Base-by-base conservation (phyloP, 2,888 invertebrate species). In the Troides aeacus region DNA sequence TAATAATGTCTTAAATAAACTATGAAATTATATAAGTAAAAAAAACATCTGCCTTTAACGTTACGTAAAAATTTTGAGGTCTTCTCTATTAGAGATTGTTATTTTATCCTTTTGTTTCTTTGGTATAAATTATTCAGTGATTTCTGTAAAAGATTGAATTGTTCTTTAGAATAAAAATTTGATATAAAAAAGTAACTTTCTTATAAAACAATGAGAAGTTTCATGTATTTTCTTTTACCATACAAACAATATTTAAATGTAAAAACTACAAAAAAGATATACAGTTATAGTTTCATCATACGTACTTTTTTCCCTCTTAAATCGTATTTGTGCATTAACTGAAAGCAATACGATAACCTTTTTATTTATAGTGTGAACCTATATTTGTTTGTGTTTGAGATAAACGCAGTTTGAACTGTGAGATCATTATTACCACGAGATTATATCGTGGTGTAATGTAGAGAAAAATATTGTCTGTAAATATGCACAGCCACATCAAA, bases 341-440 rank as follows among this genome's bases (percentile, higher is more conserved):
- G n/a, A n/a, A n/a, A n/a, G 53, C 50, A 17, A 53, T 57, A 30
- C 36, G 62, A 69, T 65, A 69, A 69, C 69, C 69, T 69, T 62
- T 62, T 61, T 64, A 53, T 23, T 64, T 64, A 68, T 64, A 60
- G 21, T 59, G 0, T 18, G 23, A 68, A 50, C 30, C 23, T 30
- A 65, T 57, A 56, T 64, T 62, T 42, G 62, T 65, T 46, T 58
- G 12, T n/a, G 60, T 64, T 23, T n/a, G 60, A n/a, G 7, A 15
- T n/a, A 53, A 21, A 1, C 6, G n/a, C 57, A 8, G 24, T 21
- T 50, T 15, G 21, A 36, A 30, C 53, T 62, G 60, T 64, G 68
- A 64, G 69, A 65, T 65, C 69, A 69, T 65, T 56, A 61, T 21
- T 61, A 61, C 46, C 69, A 69, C 64, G 64, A 18, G 17, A 15